These are phyloP conservation scores for Antheraea assamensis DNA, from an alignment of 2,888 invertebrate genomes.

Conservation along the genomic window DNA sequence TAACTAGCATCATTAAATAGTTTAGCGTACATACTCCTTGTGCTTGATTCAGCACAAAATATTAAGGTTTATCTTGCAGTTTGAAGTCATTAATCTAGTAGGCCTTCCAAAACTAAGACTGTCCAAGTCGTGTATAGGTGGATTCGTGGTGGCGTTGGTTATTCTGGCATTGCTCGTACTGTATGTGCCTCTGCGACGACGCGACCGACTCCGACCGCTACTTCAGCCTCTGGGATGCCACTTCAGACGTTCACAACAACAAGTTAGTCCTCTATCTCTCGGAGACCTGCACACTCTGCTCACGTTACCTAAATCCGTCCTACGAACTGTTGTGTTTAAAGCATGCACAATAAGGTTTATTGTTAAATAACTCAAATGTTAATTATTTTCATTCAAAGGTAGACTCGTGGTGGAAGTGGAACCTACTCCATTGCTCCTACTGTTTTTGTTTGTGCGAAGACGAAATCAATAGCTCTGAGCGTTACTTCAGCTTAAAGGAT, in stretches of 20 bases:
- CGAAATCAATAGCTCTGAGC: slow-evolving; percentile 85
- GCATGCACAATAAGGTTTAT: not conserved
- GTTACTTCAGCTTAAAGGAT: slow-evolving; percentile 90
- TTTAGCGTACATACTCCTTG: no score
- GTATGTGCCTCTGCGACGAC: slow-evolving; percentile 94
- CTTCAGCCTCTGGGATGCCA: slow-evolving; percentile 87
- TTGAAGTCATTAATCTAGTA: not conserved
- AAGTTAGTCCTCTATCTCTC: slow-evolving; percentile 76
- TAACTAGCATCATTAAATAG: no score
- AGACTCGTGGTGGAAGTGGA: slow-evolving; percentile 95
- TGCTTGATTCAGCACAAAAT: not conserved
- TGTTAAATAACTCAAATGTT: slow-evolving; percentile 21
- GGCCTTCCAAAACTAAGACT: slow-evolving; percentile 18
- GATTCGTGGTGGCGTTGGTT: slow-evolving; percentile 96
- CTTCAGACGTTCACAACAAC: slow-evolving; percentile 83
- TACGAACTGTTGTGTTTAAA: not conserved
- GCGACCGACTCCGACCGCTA: slow-evolving; percentile 88
- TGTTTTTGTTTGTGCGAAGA: slow-evolving; percentile 95
- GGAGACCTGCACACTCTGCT: slow-evolving; percentile 62
- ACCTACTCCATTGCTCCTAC: slow-evolving; percentile 93
- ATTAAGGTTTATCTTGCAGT: not conserved
- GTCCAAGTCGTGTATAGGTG: slow-evolving; percentile 74
- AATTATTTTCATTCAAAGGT: slow-evolving; percentile 77
- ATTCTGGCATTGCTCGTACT: slow-evolving; percentile 95
- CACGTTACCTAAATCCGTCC: slow-evolving; percentile 23